Evolutionary conservation across 2,113 vertebrate species (phyloP), one percentile per base, ranked within the genome.

Genomic region (Proterorhinus semilunaris): DNA sequence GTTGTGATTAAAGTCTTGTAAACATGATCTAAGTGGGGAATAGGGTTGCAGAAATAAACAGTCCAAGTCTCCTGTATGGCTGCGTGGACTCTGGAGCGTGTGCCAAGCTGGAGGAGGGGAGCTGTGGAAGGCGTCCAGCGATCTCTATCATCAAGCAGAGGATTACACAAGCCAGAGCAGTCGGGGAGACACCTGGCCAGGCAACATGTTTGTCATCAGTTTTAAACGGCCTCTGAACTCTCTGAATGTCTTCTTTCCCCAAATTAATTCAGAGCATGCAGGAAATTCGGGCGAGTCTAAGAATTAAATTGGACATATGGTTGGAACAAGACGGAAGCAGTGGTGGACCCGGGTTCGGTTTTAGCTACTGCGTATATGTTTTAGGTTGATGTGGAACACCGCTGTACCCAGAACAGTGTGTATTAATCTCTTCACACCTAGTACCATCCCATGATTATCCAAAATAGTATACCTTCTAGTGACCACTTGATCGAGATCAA

Each of bases 61-160:
- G 49, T 11, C 11, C 49, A 7, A 47, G 46, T 47, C 46, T 47
- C 12, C 49, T 13, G 49, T 51, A 15, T 51, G 49, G 49, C 49
- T 80, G 69, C 71, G 36, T 55, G 79, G 74, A 75, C 77, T 76
- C 66, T 68, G 79, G 51, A 66, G 82, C 71, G 66, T 43, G 78
- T 81, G 86, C 87, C 86, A 87, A 87, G 64, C 62, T 10, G 16
- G 66, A 69, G 72, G 46, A 66, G 71, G 52, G 66, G 78, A 71
- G 75, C 66, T 82, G 68, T 65, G 81, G 81, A 90, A 67, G 7
- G 27, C 0, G 7, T 80, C 79, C 81, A 82, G 79, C 62, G 47
- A 70, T 74, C 80, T 84, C 63, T 72, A 69, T 82, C 79, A 71
- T 76, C 77, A 79, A 80, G 78, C 75, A 43, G 79, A 83, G 76